Evolutionary conservation across 2,888 invertebrate genomes (phyloP).

Genomic region (Noctua pronuba): DNA sequence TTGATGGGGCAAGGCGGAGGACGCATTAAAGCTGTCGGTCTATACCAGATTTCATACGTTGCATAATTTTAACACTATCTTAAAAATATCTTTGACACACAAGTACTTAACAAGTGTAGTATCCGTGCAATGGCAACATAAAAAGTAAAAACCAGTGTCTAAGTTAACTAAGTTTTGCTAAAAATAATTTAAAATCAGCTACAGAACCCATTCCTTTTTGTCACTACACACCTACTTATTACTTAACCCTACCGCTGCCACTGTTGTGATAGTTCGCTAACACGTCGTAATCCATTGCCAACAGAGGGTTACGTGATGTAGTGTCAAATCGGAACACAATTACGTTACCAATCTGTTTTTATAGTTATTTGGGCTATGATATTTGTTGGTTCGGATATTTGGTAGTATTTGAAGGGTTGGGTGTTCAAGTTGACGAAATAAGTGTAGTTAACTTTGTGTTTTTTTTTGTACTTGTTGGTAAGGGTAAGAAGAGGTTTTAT

Average conservation of each 20-base stretch:
- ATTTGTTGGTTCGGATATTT: slow-evolving; percentile 19
- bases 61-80: not conserved
- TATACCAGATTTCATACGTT: not conserved
- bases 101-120: not conserved
- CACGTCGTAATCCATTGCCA: slow-evolving; percentile 48
- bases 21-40: no score
- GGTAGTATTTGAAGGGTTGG: not conserved
- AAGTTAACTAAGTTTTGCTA: not conserved
- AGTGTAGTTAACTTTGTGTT: not conserved
- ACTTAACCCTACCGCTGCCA: slow-evolving; percentile 30
- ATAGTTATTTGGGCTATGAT: slow-evolving; percentile 33
- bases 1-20: no score
- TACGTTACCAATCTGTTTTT: slow-evolving; percentile 44
- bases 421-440: not conserved
- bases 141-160: not conserved
- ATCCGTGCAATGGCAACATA: not conserved
- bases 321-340: slow-evolving; percentile 41
- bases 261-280: slow-evolving; percentile 49
- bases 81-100: not conserved
- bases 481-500: no score
- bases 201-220: not conserved
- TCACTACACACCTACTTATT: not conserved
- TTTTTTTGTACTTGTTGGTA: not conserved
- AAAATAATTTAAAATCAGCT: not conserved
- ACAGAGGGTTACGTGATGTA: slow-evolving; percentile 51